These are phyloP conservation scores for Sitta europaea DNA, from an alignment of 2,113 vertebrate species.

Conservation along the genomic window DNA sequence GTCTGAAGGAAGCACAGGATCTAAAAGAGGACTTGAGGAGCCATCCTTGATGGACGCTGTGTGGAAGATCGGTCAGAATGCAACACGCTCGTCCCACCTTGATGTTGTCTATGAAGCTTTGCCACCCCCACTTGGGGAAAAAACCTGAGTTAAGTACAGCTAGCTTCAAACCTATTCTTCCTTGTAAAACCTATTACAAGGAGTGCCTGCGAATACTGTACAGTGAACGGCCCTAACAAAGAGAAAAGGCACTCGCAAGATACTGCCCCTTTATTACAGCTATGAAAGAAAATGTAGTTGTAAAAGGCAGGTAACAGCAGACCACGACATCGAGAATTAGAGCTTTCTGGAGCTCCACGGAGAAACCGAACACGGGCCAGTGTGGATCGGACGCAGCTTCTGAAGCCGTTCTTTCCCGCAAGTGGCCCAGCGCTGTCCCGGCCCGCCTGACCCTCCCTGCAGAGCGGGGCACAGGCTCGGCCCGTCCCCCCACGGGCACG, in stretches of 20 bases:
- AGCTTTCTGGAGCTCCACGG: not conserved
- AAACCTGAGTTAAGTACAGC: not conserved
- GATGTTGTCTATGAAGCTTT: not conserved
- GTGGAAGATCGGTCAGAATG: too few species aligned
- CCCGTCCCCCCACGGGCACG: not conserved
- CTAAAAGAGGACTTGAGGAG: rapidly evolving
- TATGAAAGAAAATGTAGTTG: not conserved
- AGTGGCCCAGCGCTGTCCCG: not conserved
- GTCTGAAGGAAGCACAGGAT: not conserved
- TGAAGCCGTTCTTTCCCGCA: not conserved
- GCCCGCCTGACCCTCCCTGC: not conserved
- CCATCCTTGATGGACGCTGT: not conserved
- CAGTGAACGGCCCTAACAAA: not conserved
- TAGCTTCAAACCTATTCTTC: not conserved
- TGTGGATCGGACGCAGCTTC: not conserved
- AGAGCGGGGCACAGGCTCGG: too few species aligned
- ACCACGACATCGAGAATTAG: not conserved
- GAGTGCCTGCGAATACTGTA: not conserved
- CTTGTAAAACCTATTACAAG: not conserved
- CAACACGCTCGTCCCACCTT: not conserved
- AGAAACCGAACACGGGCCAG: not conserved
- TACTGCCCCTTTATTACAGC: not conserved
- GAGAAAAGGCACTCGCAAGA: not conserved
- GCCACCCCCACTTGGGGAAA: rapidly evolving
- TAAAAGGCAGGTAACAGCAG: not conserved